Conservation (phyloP, 2,888 invertebrate genomes). For the Terebella lapidaria region DNA sequence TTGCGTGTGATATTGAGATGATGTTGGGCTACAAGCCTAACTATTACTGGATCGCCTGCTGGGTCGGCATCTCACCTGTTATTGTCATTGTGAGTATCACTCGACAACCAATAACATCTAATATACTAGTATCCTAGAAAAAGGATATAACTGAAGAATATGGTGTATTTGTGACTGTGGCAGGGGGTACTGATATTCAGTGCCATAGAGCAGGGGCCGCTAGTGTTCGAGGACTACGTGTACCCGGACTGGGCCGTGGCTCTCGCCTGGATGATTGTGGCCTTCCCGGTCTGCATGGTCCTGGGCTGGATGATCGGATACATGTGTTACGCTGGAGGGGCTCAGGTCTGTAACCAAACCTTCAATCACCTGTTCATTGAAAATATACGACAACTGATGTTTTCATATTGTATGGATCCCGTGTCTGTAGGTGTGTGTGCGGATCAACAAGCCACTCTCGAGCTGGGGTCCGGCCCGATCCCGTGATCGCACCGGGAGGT, state of each 20-base stretch:
- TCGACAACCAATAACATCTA: too few relatives aligned
- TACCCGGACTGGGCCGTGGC: slow-evolving; percentile 46
- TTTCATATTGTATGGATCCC: too few relatives aligned
- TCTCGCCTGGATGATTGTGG: slow-evolving; percentile 49
- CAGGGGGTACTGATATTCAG: slow-evolving; percentile 15
- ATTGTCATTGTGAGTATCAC: slow-evolving; percentile 42
- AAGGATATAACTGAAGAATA: too few relatives aligned
- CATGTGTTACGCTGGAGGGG: neutral
- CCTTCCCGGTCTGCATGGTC: slow-evolving; percentile 43
- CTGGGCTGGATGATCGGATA: slow-evolving; percentile 19
- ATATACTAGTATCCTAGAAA: too few relatives aligned
- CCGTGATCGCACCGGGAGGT: too few relatives aligned
- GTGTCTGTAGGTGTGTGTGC: too few relatives aligned
- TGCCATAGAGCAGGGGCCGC: slow-evolving; percentile 7
- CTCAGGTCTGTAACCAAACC: neutral
- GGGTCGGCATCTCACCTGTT: slow-evolving; percentile 43
- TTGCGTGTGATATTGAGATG: slow-evolving; percentile 45
- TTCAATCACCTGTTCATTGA: too few relatives aligned
- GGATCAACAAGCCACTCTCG: too few relatives aligned
- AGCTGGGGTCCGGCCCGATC: too few relatives aligned
- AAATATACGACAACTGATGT: too few relatives aligned
- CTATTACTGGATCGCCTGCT: slow-evolving; percentile 46
- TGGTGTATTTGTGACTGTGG: neutral
- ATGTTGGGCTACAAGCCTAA: slow-evolving; percentile 49
- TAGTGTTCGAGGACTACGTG: slow-evolving; percentile 27